Evolutionary conservation across 2,113 vertebrate genomes (phyloP).

Genomic region (Bolborhynchus lineola): DNA sequence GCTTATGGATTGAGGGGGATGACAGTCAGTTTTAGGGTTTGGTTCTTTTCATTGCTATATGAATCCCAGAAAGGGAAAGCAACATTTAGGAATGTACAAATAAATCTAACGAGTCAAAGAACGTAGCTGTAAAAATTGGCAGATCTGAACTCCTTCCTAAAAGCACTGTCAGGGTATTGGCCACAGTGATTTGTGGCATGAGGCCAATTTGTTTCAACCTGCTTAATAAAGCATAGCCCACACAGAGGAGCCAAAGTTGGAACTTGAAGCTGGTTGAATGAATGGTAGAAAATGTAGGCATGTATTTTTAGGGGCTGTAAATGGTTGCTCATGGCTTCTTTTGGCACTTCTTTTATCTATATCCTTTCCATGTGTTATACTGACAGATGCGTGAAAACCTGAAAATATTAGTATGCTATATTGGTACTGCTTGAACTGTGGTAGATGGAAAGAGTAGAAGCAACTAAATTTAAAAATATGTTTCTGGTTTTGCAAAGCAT

Average conservation of each 20-base stretch:
- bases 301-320: background rate
- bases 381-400: background rate
- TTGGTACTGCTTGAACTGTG: background rate
- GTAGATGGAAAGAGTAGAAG: background rate
- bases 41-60: background rate
- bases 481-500: background rate
- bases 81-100: background rate
- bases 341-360: background rate
- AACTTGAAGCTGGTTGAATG: slow-evolving; percentile 5
- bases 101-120: background rate
- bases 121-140: background rate
- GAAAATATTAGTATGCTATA: background rate
- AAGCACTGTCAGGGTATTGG: background rate
- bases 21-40: background rate
- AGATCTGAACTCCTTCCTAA: background rate
- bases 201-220: background rate
- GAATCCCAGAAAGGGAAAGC: background rate
- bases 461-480: background rate
- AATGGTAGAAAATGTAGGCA: background rate
- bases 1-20: background rate
- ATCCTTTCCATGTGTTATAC: background rate
- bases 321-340: background rate
- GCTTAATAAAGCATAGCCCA: slow-evolving; percentile 28
- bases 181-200: background rate
- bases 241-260: background rate